Base-by-base conservation (phyloP, 2,797 vertebrate genomes). In the Propithecus deckenii region DNA sequence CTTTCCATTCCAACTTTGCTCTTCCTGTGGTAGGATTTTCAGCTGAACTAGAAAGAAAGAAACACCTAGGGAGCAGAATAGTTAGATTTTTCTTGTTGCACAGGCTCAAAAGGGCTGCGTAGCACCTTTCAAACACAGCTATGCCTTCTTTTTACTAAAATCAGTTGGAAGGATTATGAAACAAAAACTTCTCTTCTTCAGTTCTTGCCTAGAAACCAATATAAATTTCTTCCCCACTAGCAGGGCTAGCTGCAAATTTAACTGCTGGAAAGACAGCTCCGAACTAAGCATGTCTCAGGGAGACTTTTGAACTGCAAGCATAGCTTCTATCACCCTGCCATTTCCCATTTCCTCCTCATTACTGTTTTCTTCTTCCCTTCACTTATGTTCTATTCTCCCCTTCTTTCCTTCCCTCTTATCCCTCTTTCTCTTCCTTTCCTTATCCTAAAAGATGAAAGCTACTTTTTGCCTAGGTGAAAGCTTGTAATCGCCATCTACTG, bases 401-500 rank as follows among this genome's bases (percentile, higher is more conserved):
- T 86, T 30, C 15, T 71, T 94, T 84, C 14, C 23, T 87, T 20
- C 59, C 61, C 30, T 59, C 59, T 80, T n/a, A 71, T 69, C 22
- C 38, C 23, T 52, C 30, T 89, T 65, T 43, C 4, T 18, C 32
- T 85, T 59, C 4, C 9, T 86, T 43, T 79, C 23, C 48, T 28
- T 74, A 28, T 59, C 17, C 43, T 61, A 43, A 50, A 46, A 71
- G 30, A 52, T 55, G 50, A 83, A 94, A 94, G 7, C 30, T 80
- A 61, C 38, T 76, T 89, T 17, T 17, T 96, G 69, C 52, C 52
- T 48, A 32, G 25, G 43, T 83, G 80, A 96, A 97, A 95, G 78
- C 43, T 86, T 94, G 67, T 89, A 88, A 57, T 71, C 46, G 91
- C 91, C 97, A 97, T 94, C 97, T 97, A 69, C 83, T 95, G 92